A percentile compares a stretch with the other conserved stretches of the same genome.
Evolutionary conservation across 1,140 invertebrate genomes (phyloP).

Genomic region (Drosophila willistoni): DNA sequence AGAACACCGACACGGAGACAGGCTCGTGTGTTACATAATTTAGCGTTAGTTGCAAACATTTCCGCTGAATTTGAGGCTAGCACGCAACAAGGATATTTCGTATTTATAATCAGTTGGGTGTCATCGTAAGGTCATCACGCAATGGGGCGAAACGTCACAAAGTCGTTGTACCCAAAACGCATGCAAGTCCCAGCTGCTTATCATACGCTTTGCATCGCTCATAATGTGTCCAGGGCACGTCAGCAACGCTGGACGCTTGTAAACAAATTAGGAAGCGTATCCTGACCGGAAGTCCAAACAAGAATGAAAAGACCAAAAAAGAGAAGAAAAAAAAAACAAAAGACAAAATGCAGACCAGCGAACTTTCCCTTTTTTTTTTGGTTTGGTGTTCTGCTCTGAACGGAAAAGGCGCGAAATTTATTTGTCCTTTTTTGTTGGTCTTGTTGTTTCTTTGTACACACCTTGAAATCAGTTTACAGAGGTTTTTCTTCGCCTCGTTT

Average conservation of each 20-base stretch:
- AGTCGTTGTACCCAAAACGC: conserved; percentile 36
- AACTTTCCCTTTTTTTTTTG: conserved; percentile 62
- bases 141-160: conserved; percentile 53
- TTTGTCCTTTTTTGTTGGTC: conserved; percentile 46
- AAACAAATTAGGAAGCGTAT: conserved; percentile 79
- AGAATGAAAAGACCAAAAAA: conserved; percentile 36
- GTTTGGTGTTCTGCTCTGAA: conserved; percentile 3
- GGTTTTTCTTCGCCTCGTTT: conserved; percentile 1
- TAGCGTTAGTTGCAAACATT: conserved; percentile 77
- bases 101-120: conserved; percentile 77
- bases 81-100: conserved; percentile 70
- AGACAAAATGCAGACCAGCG: conserved; percentile 30
- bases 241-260: conserved; percentile 55
- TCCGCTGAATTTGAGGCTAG: conserved; percentile 72
- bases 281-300: conserved; percentile 75
- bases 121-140: conserved; percentile 82
- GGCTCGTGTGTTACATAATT: conserved; percentile 74
- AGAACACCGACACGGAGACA: not conserved
- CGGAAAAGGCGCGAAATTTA: conserved; percentile 72
- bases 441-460: conserved; percentile 31
- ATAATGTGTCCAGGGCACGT: conserved; percentile 71
- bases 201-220: conserved; percentile 65
- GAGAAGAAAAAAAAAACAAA: too few relatives aligned
- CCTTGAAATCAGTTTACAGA: conserved; percentile 68
- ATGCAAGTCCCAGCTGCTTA: conserved; percentile 36